A percentile compares a stretch with the other conserved stretches of the same genome.
phyloP scores from a whole-genome alignment of 2,888 invertebrate species.

The Mellilla xanthometata region DNA sequence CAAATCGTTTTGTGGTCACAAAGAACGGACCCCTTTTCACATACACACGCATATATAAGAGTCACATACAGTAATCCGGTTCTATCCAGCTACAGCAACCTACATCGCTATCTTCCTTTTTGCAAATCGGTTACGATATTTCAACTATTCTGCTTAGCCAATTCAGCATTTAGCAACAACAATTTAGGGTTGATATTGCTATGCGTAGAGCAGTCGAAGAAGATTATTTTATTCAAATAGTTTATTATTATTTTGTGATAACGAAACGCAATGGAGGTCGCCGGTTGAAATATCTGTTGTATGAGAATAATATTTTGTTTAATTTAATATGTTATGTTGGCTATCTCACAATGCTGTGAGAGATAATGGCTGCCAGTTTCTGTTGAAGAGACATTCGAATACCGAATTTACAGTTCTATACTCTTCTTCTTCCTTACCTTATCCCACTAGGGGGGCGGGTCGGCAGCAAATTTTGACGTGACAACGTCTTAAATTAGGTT shows the following conservation, averaged over 20 bases:
- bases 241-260: constrained; percentile 61
- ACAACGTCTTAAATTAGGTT: too few species aligned
- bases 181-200: too few species aligned
- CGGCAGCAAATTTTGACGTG: too few species aligned
- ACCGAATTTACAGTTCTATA: too few species aligned
- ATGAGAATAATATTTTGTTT: constrained; percentile 36
- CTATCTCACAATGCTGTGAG: constrained; percentile 3
- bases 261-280: constrained; percentile 65
- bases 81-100: constrained; percentile 58
- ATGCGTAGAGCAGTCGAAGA: constrained; percentile 31
- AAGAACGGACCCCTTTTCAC: too few species aligned
- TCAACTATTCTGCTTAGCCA: too few species aligned
- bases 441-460: too few species aligned
- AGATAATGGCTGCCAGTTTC: not conserved
- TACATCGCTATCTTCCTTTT: constrained; percentile 70
- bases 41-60: constrained; percentile 37
- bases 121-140: constrained; percentile 58
- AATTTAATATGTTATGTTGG: constrained; percentile 18
- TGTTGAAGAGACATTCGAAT: not conserved
- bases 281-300: constrained; percentile 49
- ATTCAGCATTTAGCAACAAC: too few species aligned
- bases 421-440: too few species aligned
- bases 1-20: too few species aligned
- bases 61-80: too few species aligned
- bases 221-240: constrained; percentile 63